Evolutionary conservation across 2,113 vertebrate species (phyloP).

Genomic region (Genyomyrus donnyi): DNA sequence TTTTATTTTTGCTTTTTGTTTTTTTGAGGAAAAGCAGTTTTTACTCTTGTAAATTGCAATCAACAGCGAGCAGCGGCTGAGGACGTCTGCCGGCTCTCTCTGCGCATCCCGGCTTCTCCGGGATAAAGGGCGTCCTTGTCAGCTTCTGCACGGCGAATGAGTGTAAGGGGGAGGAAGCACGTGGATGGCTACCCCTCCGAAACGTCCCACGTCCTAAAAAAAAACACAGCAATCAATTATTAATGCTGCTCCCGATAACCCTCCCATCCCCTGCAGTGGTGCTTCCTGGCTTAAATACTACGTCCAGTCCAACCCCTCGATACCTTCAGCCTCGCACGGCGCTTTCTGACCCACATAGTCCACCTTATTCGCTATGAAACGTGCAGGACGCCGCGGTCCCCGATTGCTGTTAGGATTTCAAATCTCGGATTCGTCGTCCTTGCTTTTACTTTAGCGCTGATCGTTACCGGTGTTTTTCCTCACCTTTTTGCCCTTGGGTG

Average conservation of each 20-base stretch:
- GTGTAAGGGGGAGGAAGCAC: constrained; percentile 40
- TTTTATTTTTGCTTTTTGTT: constrained; percentile 9
- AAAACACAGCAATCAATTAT: constrained; percentile 49
- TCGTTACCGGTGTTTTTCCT: neutral
- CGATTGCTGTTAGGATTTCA: neutral
- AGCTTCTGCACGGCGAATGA: constrained; percentile 37
- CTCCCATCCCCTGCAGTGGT: constrained; percentile 30
- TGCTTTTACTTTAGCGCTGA: neutral
- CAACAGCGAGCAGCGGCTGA: constrained; percentile 35
- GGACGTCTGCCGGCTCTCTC: constrained; percentile 47
- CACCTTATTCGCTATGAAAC: neutral
- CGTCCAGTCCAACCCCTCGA: constrained; percentile 17
- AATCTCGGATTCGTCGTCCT: neutral
- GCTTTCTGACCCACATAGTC: neutral
- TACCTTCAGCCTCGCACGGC: constrained; percentile 6
- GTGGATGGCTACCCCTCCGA: constrained; percentile 42
- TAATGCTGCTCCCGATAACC: constrained; percentile 40
- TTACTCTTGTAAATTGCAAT: constrained; percentile 38
- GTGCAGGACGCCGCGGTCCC: neutral
- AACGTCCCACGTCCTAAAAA: constrained; percentile 47
- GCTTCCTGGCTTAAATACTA: constrained; percentile 11
- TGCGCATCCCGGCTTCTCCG: constrained; percentile 53
- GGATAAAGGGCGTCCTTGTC: constrained; percentile 60
- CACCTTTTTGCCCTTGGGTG: constrained; percentile 34
- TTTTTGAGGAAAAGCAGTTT: constrained; percentile 22